Evolutionary conservation across 2,113 vertebrate species (phyloP).

Genomic region (Gymnarchus niloticus): DNA sequence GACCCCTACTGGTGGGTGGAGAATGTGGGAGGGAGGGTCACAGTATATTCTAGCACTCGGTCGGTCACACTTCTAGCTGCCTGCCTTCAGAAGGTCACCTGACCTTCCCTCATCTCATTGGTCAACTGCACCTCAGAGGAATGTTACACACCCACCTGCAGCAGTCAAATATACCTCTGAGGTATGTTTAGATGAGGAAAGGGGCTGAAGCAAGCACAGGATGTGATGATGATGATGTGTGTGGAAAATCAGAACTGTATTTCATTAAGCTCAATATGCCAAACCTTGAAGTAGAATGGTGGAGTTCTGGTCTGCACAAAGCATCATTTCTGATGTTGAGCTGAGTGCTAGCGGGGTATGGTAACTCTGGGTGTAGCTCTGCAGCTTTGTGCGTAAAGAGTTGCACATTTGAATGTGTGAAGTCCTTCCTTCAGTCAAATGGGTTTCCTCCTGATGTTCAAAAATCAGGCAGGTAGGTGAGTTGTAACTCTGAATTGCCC

Average conservation of each 20-base stretch:
- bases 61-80: not conserved
- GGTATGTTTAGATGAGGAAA: not conserved
- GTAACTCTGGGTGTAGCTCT: too few relatives aligned
- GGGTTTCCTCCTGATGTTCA: not conserved
- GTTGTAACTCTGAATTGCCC: not conserved
- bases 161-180: not conserved
- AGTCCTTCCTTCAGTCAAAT: not conserved
- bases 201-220: not conserved
- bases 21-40: constrained; percentile 18
- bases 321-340: not conserved
- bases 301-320: not conserved
- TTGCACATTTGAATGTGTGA: not conserved
- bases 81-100: not conserved
- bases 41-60: not conserved
- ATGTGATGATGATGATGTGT: not conserved
- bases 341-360: too few relatives aligned
- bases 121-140: not conserved
- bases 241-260: not conserved
- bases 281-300: not conserved
- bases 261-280: not conserved
- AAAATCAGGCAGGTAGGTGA: not conserved
- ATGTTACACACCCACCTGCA: not conserved
- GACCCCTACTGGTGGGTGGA: not conserved
- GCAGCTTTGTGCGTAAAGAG: not conserved
- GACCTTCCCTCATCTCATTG: not conserved